Conservation (phyloP, 2,113 vertebrate species). For the Stictonetta naevosa region DNA sequence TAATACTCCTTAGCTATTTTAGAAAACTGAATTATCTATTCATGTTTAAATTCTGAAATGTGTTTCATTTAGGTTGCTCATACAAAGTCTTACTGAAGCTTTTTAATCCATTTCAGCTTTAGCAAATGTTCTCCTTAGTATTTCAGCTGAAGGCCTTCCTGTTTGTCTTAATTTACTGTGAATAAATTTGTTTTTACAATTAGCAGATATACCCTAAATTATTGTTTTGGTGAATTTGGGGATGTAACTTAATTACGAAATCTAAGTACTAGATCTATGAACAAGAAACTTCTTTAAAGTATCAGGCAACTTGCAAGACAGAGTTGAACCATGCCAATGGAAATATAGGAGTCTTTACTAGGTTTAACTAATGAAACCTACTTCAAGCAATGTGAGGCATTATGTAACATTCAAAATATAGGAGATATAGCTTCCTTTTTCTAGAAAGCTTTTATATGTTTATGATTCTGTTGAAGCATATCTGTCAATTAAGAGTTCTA, state of each 20-base stretch:
- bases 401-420: neutral
- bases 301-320: neutral
- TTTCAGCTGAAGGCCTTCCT: conserved; percentile 22
- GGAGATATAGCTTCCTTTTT: neutral
- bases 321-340: neutral
- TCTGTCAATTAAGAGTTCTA: neutral
- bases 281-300: neutral
- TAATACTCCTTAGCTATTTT: neutral
- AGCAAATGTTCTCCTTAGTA: conserved; percentile 26
- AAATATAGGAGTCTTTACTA: neutral
- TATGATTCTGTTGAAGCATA: neutral
- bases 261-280: neutral
- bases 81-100: neutral
- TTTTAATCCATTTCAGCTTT: conserved; percentile 17
- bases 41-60: neutral
- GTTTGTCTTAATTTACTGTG: conserved; percentile 38
- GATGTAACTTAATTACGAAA: conserved; percentile 32
- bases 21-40: conserved; percentile 13
- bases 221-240: neutral
- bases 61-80: neutral
- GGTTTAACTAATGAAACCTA: neutral
- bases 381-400: neutral
- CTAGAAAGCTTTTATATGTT: neutral
- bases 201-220: conserved; percentile 36
- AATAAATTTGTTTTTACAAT: conserved; percentile 58